Base-by-base conservation (phyloP, 30 jellyfish, hydroid and myxozoan genomes). In the Hydractinia symbiolongicarpus region DNA sequence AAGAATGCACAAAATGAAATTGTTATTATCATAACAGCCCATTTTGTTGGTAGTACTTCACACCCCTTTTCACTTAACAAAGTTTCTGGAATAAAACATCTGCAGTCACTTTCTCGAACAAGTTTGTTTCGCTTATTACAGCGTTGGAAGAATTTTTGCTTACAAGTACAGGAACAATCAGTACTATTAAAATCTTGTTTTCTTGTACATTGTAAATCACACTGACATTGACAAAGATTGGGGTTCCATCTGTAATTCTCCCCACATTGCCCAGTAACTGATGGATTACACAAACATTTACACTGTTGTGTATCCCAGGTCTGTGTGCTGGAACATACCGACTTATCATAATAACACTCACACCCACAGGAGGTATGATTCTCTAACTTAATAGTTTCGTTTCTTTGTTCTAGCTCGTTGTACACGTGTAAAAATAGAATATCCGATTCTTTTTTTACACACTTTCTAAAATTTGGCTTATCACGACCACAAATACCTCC, bases 161-260 rank as follows among this genome's bases (percentile, higher is more conserved):
- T 4, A 81, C 89, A 81, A n/a, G n/a, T 57, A 70, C 89, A 81
- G 30, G 89, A 20, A 76, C 89, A 81, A 50, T 30, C 72, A 9
- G 21, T 13, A 7, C 13, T 9, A 81, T 81, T 70, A 9, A 71
- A 60, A 15, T 15, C 77, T 50, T 81, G 84, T 67, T 49, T 67
- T 15, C 16, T 44, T 15, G 40, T 44, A 70, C 89, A 81, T 53
- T 11, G 15, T 15, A 58, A 9, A 7, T 66, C 66, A 70, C 89
- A 81, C 30, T 49, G 77, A 70, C 89, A 81, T 54, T 17, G 77
- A 54, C 89, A 81, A 5, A 30, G 20, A 67, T 81, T 67, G 9
- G 89, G 89, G n/a, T 81, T 56, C 89, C 89, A 81, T 13, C 15
- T 30, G 19, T 66, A 70, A 52, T 67, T 52, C 21, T 49, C 86